Evolutionary conservation across 2,888 invertebrate genomes (phyloP).

Genomic region (Drosophila phalerata): DNA sequence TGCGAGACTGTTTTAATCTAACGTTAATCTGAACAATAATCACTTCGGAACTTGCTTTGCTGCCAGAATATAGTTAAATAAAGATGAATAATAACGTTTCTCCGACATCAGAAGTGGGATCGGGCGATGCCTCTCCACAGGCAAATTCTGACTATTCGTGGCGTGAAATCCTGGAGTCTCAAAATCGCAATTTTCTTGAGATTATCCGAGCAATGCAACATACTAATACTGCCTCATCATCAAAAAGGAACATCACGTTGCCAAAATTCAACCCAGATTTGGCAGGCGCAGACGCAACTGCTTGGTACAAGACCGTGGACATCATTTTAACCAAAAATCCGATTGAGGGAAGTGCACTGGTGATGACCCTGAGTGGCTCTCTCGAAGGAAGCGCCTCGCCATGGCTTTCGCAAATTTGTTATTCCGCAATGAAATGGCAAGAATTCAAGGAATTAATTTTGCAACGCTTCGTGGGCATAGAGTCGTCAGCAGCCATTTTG

Average conservation of each 20-base stretch:
- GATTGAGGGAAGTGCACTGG: conserved; percentile 31
- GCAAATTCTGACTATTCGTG: conserved; percentile 9
- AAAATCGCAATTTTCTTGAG: too few species aligned
- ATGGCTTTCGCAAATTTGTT: too few species aligned
- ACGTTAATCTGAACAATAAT: neutral
- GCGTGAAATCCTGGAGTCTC: conserved; percentile 20
- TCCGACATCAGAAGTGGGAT: conserved; percentile 45
- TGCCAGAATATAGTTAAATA: too few species aligned
- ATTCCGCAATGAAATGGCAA: too few species aligned
- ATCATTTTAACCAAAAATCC: conserved; percentile 23
- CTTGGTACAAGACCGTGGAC: conserved; percentile 13
- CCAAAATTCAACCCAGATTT: too few species aligned
- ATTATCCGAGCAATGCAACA: too few species aligned
- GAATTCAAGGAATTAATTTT: too few species aligned
- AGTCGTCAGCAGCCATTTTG: too few species aligned
- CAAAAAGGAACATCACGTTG: too few species aligned
- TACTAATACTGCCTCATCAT: too few species aligned
- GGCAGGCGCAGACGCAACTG: neutral
- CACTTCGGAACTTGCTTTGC: neutral
- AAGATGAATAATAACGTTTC: neutral
- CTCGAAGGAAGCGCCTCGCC: too few species aligned
- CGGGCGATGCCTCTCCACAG: conserved; percentile 12
- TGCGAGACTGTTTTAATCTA: neutral
- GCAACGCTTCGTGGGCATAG: too few species aligned
- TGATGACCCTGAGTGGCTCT: conserved; percentile 24